Evolutionary conservation across 2,888 invertebrate genomes (phyloP).

Genomic region (Xestia c-nigrum): DNA sequence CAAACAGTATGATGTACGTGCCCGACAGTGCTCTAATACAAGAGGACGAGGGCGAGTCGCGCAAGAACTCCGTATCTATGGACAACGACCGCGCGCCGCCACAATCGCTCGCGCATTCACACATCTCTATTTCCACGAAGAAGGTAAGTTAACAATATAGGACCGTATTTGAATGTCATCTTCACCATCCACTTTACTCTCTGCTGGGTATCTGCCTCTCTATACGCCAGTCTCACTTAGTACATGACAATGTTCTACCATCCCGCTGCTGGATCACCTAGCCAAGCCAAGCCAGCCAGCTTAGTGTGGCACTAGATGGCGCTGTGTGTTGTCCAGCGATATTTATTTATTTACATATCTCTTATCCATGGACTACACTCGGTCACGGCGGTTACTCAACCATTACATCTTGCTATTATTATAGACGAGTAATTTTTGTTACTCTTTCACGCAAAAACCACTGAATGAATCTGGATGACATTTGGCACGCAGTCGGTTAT

Average conservation of each 20-base stretch:
- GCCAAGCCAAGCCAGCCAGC: no score
- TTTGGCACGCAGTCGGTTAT: not conserved
- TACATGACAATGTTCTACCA: no score
- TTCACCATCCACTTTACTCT: not conserved
- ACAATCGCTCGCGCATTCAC: slow-evolving; percentile 87
- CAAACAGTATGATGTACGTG: slow-evolving; percentile 97
- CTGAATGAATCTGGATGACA: not conserved
- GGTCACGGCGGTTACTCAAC: not conserved
- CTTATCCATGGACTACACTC: no score
- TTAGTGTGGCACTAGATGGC: no score
- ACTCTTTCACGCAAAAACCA: not conserved
- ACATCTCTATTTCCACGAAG: slow-evolving; percentile 96
- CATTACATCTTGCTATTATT: not conserved
- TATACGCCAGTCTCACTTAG: not conserved
- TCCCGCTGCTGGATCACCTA: no score
- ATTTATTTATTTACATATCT: no score
- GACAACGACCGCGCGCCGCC: slow-evolving; percentile 85
- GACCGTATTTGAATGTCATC: not conserved
- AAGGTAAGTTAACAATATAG: slow-evolving; percentile 91
- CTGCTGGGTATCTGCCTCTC: not conserved
- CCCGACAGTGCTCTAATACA: slow-evolving; percentile 96
- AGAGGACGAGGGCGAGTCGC: slow-evolving; percentile 93
- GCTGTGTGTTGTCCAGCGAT: no score
- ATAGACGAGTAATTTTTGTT: not conserved
- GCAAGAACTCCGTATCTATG: slow-evolving; percentile 87